Percentiles rank a stretch among this genome's conserved stretches.
Conservation (phyloP, 2,113 vertebrate genomes). For the Chauna torquata region DNA sequence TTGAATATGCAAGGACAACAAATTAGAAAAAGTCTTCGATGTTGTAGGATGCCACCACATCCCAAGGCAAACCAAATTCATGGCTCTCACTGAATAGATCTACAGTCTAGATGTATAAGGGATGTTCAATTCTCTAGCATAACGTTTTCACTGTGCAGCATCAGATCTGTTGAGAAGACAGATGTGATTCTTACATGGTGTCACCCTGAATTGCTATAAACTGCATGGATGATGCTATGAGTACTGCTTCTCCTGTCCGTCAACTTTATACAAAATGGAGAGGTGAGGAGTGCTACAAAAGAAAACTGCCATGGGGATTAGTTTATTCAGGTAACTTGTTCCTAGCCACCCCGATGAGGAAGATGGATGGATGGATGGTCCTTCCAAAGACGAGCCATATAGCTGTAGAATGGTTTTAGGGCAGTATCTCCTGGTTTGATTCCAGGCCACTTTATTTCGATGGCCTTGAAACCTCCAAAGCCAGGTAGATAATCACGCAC, state of each 20-base stretch:
- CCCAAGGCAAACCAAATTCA: neutral
- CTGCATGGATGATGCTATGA: neutral
- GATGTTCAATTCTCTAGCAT: neutral
- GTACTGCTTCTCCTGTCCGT: neutral
- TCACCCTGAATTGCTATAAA: neutral
- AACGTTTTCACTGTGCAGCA: neutral
- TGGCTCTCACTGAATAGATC: neutral
- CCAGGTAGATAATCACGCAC: neutral
- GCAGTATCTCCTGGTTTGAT: neutral
- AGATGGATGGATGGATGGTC: neutral
- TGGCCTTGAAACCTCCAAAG: neutral
- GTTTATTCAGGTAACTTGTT: neutral
- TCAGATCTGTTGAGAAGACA: neutral
- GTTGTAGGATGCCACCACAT: neutral
- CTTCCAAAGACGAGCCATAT: neutral
- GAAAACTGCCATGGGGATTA: neutral
- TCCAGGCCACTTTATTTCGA: neutral
- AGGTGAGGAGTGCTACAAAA: neutral
- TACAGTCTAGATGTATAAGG: neutral
- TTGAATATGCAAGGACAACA: constrained; percentile 23
- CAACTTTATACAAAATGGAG: neutral
- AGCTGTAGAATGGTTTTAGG: neutral
- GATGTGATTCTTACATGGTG: neutral
- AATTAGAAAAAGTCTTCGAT: neutral
- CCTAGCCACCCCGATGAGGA: neutral